Evolutionary conservation across 53 echinoderm and acorn worm species (phyloP).

Genomic region (Glandiceps talaboti): DNA sequence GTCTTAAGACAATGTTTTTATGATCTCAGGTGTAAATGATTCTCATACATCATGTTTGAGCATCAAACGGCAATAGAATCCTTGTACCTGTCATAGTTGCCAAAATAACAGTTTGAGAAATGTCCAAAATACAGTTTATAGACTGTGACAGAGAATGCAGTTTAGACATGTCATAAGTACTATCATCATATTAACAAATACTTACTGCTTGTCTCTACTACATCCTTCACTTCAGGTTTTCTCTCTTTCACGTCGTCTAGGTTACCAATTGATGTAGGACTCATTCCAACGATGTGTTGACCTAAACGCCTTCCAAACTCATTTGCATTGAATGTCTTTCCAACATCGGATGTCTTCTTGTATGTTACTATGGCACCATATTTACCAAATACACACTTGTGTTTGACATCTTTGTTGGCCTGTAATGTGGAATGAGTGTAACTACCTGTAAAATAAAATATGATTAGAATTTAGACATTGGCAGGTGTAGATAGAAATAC

Average conservation of each 20-base stretch:
- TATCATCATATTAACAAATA: too few species aligned
- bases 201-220: neutral
- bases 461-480: constrained; percentile 1
- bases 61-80: too few species aligned
- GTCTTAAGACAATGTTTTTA: too few species aligned
- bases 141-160: too few species aligned
- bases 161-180: too few species aligned
- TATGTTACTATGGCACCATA: constrained; percentile 79
- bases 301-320: constrained; percentile 70
- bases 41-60: too few species aligned
- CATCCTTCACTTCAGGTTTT: neutral
- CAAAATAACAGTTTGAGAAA: too few species aligned
- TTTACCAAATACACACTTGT: constrained; percentile 55
- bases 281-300: constrained; percentile 97
- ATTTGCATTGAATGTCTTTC: constrained; percentile 26
- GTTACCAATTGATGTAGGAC: constrained; percentile 21
- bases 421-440: constrained; percentile 80
- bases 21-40: too few species aligned
- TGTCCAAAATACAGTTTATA: too few species aligned
- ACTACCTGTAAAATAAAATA: constrained; percentile 42
- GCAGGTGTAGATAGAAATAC: constrained; percentile 41
- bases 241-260: neutral
- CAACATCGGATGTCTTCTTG: constrained; percentile 30
- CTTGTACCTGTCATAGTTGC: too few species aligned
- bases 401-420: constrained; percentile 8